These are phyloP conservation scores for Saccostrea cuccullata DNA, from an alignment of 1,140 invertebrate genomes.

Conservation along the genomic window DNA sequence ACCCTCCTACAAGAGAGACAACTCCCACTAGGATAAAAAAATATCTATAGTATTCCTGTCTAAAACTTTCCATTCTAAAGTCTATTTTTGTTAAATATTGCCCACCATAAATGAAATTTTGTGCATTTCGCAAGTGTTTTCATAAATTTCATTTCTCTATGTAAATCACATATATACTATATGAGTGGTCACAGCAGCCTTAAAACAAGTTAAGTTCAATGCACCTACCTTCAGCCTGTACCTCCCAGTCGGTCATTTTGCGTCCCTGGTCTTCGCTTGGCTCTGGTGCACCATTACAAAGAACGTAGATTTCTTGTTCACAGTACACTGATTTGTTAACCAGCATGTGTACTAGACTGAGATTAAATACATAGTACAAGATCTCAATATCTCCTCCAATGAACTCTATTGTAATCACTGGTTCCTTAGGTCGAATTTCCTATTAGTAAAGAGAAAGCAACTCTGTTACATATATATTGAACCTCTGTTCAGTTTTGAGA, in stretches of 20 bases:
- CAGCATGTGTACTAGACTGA: constrained; percentile 40
- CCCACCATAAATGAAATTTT: too few relatives aligned
- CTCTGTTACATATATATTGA: too few relatives aligned
- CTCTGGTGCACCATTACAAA: constrained; percentile 54
- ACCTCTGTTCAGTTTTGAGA: too few relatives aligned
- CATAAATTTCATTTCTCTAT: too few relatives aligned
- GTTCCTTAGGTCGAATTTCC: constrained; percentile 53
- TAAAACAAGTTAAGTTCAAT: background rate
- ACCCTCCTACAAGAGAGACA: background rate
- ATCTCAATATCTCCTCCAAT: constrained; percentile 42
- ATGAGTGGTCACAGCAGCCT: background rate
- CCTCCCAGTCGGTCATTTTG: constrained; percentile 47
- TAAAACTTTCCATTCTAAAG: too few relatives aligned
- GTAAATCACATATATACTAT: background rate
- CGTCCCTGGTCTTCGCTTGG: constrained; percentile 25
- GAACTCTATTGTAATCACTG: constrained; percentile 27
- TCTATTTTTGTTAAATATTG: too few relatives aligned
- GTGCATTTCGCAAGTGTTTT: too few relatives aligned
- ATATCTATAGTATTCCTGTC: too few relatives aligned
- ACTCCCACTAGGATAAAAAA: background rate
- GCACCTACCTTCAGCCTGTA: constrained; percentile 23
- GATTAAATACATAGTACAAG: constrained; percentile 56
- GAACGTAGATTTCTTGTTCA: constrained; percentile 61
- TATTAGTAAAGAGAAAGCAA: constrained; percentile 12
- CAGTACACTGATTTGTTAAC: constrained; percentile 61